These are phyloP conservation scores for Azorinus chamasolen DNA, from an alignment of 2,888 invertebrate genomes.

Conservation along the genomic window DNA sequence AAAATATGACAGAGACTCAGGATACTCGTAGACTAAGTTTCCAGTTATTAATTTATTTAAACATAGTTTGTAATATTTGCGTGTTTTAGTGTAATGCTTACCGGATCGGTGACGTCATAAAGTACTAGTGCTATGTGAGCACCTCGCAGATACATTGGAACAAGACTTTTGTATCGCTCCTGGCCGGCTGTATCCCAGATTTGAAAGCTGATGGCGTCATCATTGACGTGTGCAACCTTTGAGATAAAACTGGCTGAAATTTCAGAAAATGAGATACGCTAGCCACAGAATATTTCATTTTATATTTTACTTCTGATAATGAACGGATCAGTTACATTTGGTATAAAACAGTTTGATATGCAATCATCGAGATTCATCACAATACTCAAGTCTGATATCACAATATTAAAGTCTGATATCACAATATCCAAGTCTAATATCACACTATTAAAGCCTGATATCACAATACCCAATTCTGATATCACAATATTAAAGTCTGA, in stretches of 20 bases:
- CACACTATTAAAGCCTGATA: no score
- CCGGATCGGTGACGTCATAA: conserved; percentile 74
- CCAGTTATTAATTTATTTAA: no score
- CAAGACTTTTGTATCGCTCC: conserved; percentile 72
- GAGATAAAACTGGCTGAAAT: conserved; percentile 62
- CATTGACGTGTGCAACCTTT: conserved; percentile 53
- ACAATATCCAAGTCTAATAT: no score
- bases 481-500: no score
- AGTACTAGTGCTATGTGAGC: conserved; percentile 71
- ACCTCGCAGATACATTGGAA: conserved; percentile 74
- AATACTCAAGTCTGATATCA: no score
- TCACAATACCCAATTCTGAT: no score
- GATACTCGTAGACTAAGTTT: no score
- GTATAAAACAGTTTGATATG: no score
- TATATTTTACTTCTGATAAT: background rate
- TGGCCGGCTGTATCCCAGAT: conserved; percentile 80
- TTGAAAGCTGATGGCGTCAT: conserved; percentile 66
- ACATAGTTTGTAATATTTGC: no score
- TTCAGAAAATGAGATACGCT: background rate
- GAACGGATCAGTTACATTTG: background rate
- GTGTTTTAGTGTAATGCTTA: conserved; percentile 44
- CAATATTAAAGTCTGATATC: no score
- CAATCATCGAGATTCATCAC: no score
- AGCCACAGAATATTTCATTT: background rate
- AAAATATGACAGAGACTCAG: no score